Conservation (phyloP, 2,113 vertebrate species). For the Gavialis gangeticus region DNA sequence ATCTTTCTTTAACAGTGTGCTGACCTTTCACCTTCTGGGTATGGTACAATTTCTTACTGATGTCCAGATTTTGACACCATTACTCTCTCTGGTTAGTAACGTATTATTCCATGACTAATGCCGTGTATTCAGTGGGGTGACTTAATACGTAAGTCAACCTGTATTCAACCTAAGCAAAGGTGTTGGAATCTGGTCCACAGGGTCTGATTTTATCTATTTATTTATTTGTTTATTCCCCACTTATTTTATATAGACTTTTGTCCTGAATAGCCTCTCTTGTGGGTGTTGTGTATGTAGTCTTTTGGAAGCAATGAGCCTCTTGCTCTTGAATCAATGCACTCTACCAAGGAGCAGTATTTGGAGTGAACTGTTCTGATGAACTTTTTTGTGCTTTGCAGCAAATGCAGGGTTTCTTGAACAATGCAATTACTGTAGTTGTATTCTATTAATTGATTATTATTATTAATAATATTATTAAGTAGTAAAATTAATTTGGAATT, state of each 20-base stretch:
- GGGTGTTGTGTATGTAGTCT: background rate
- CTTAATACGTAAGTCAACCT: background rate
- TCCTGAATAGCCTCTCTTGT: background rate
- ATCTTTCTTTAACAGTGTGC: background rate
- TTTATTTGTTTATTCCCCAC: background rate
- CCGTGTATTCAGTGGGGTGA: accelerated
- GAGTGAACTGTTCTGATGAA: background rate
- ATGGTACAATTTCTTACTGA: background rate
- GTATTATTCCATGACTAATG: background rate
- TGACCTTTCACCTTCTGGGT: background rate
- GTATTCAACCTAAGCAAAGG: background rate
- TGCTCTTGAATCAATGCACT: background rate
- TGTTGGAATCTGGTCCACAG: background rate
- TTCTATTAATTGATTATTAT: background rate
- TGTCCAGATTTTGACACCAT: background rate
- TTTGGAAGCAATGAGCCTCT: background rate
- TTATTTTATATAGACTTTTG: background rate
- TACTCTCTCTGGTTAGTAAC: background rate
- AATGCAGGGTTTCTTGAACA: background rate
- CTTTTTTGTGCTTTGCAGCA: background rate
- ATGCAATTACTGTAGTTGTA: accelerated
- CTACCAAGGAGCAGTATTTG: background rate
- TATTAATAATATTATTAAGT: background rate
- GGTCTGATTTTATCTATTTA: background rate
- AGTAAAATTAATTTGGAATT: background rate